phyloP scores from a whole-genome alignment of 1,140 invertebrate genomes.

The Tetranychus urticae region DNA sequence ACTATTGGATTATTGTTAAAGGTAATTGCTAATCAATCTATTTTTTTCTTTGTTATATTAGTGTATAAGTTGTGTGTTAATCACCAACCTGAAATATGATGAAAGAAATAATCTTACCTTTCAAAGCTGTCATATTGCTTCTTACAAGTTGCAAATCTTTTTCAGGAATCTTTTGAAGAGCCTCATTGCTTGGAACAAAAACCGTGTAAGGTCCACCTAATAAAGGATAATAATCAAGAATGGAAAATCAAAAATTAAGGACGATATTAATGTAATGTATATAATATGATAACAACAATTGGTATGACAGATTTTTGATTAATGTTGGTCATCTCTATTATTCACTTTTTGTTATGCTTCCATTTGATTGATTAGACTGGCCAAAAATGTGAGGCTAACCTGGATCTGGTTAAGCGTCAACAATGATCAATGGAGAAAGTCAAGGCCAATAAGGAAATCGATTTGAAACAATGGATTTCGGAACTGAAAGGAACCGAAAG shows the following conservation, averaged over 20 bases:
- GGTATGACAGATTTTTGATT: too few relatives aligned
- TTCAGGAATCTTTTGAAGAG: conserved; percentile 14
- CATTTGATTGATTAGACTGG: too few relatives aligned
- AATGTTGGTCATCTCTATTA: neutral
- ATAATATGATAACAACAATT: too few relatives aligned
- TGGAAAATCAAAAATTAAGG: too few relatives aligned
- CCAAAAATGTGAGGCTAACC: too few relatives aligned
- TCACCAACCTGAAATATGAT: too few relatives aligned
- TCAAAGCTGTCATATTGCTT: conserved; percentile 15
- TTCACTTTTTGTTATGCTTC: too few relatives aligned
- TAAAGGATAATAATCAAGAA: neutral
- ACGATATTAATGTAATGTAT: too few relatives aligned
- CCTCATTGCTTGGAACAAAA: conserved; percentile 16
- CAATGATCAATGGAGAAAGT: neutral
- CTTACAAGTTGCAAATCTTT: conserved; percentile 13
- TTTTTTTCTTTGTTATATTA: too few relatives aligned
- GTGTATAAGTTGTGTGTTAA: too few relatives aligned
- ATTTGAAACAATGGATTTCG: neutral
- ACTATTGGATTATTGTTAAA: too few relatives aligned
- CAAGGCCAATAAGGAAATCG: neutral
- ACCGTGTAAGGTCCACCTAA: conserved; percentile 15
- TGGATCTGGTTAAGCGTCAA: neutral
- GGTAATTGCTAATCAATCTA: too few relatives aligned
- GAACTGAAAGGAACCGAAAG: neutral
- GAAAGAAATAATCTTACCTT: conserved; percentile 8